These are phyloP conservation scores for Mesorhabditis belari DNA, from an alignment of 2,888 invertebrate species.

Conservation along the genomic window DNA sequence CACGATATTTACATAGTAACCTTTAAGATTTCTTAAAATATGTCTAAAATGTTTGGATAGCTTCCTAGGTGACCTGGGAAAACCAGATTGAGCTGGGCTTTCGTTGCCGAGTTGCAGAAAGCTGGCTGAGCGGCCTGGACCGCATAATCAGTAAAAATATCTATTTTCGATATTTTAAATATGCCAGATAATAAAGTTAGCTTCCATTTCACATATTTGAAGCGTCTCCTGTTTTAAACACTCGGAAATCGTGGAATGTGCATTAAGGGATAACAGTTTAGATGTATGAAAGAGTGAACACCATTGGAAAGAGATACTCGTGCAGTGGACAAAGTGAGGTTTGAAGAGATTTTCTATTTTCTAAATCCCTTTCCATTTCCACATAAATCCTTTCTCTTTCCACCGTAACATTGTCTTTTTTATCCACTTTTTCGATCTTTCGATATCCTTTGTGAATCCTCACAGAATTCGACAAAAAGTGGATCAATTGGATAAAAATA, in stretches of 20 bases:
- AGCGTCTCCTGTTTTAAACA: constrained; percentile 41
- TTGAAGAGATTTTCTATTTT: too few species aligned
- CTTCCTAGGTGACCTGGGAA: constrained; percentile 80
- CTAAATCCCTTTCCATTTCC: too few species aligned
- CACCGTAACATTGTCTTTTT: too few species aligned
- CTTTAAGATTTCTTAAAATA: too few species aligned
- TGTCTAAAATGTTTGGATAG: constrained; percentile 3
- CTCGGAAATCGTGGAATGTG: constrained; percentile 35
- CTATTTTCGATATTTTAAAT: not conserved
- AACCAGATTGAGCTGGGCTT: constrained; percentile 75
- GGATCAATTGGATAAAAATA: too few species aligned
- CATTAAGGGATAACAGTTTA: constrained; percentile 67
- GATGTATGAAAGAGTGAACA: constrained; percentile 79
- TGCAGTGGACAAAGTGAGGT: constrained; percentile 67
- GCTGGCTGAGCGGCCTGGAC: constrained; percentile 72
- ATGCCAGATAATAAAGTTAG: too few species aligned
- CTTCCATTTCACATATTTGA: constrained; percentile 4
- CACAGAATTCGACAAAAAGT: too few species aligned
- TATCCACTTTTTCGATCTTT: too few species aligned
- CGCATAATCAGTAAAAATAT: constrained; percentile 61
- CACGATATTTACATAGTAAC: too few species aligned
- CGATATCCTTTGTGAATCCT: too few species aligned
- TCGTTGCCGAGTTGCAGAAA: constrained; percentile 74
- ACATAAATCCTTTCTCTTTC: too few species aligned
- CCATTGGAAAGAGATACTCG: constrained; percentile 81